Base-by-base conservation (phyloP, 2,888 invertebrate genomes). In the Melikaiella ostensackeni region DNA sequence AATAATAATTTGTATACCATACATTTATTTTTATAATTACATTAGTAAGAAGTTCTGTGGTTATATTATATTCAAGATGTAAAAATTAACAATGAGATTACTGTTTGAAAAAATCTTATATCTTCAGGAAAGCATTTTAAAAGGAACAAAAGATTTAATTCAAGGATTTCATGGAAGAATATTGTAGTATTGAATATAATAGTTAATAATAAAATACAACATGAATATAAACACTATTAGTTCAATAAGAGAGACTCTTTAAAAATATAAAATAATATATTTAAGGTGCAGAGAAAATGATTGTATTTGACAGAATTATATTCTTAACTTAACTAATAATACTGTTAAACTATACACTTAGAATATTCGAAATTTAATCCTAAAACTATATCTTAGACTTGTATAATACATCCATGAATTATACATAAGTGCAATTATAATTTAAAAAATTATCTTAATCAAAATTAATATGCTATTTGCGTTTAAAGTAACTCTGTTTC, bases 221-320 rank as follows among this genome's bases (percentile, higher is more conserved):
- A 0, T n/a, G 50, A 50, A n/a, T 50, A n/a, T 0, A n/a, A 50
- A 0, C 7, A 21, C 21, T 21, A 11, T 59, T 27, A 66, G 6
- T 21, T 42, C 4, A 66, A 27, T 19, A 46, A 66, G 19, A 46
- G 9, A 66, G 16, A 27, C 3, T n/a, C 1, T 46, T 66, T 19
- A 66, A 27, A 66, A 66, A 66, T 66, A 66, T 46, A 66, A 46
- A 66, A 46, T 66, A 27, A 66, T 66, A 7, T 42, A 42, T 66
- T 46, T 66, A 46, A 1, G 19, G 46, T 46, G 24, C 19, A 66
- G 6, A 19, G 27, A 27, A 66, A 66, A 66, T 66, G 24, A 8
- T 66, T 46, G 21, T 46, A 66, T 66, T 42, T 42, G 27, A 66
- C 66, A 66, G 27, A 24, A 42, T 42, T 27, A 19, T 46, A 19